Conservation (phyloP, 1,140 invertebrate genomes). For the Microplitis demolitor region DNA sequence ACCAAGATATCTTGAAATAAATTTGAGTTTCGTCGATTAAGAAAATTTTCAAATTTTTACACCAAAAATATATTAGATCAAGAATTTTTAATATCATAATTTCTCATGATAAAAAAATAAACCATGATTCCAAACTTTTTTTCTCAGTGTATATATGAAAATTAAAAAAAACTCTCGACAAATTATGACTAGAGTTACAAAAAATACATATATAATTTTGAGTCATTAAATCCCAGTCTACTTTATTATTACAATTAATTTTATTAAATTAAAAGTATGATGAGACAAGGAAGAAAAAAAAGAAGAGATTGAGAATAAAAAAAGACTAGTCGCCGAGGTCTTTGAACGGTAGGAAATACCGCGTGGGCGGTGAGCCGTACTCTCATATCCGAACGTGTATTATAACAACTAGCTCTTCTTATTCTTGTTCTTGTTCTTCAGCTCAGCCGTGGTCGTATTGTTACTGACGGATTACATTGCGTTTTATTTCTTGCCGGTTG, state of each 20-base stretch:
- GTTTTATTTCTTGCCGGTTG: conserved; percentile 23
- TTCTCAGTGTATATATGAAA: too few species aligned
- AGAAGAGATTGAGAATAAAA: neutral
- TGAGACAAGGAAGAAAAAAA: neutral
- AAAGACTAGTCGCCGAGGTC: conserved; percentile 4
- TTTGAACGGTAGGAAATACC: conserved; percentile 23
- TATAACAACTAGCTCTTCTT: too few species aligned
- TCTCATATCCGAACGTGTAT: neutral
- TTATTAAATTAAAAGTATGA: neutral
- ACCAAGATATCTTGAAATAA: too few species aligned
- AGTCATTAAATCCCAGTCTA: neutral
- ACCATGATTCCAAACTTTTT: too few species aligned
- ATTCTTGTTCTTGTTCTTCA: neutral
- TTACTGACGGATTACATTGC: conserved; percentile 16
- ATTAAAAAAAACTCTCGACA: too few species aligned
- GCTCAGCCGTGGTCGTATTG: neutral
- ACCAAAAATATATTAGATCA: too few species aligned
- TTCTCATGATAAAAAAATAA: too few species aligned
- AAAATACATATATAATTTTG: neutral
- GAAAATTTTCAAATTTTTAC: too few species aligned
- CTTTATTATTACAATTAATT: neutral
- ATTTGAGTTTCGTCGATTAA: too few species aligned
- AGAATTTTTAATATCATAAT: too few species aligned
- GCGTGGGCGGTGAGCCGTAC: conserved; percentile 10
- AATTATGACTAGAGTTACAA: too few species aligned